Conservation (phyloP, 2,797 vertebrate species). For the Mus caroli region DNA sequence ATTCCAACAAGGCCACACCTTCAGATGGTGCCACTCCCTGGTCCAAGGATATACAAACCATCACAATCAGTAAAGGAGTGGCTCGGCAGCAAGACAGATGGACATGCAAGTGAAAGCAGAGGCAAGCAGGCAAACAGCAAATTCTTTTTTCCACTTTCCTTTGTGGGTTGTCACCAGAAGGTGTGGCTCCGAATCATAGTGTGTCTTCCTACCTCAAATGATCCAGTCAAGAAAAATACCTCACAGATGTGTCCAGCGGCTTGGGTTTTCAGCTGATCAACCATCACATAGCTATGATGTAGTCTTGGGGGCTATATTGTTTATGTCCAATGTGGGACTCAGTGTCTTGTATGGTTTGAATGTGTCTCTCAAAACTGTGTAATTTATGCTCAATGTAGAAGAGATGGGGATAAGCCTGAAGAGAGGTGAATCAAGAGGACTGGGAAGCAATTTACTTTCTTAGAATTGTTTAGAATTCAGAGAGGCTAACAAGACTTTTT, state of each 20-base stretch:
- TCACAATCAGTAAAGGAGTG: background rate
- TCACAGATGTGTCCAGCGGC: background rate
- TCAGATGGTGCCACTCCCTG: too few relatives aligned
- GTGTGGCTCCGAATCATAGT: background rate
- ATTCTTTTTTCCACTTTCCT: background rate
- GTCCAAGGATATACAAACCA: too few relatives aligned
- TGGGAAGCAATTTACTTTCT: background rate
- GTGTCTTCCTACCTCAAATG: background rate
- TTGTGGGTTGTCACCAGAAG: background rate
- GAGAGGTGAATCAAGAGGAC: background rate
- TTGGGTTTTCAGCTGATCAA: background rate
- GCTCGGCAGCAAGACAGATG: background rate
- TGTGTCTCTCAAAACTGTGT: background rate
- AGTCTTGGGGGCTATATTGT: rapidly evolving
- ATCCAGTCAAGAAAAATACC: background rate
- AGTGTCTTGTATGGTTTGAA: background rate
- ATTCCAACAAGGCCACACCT: too few relatives aligned
- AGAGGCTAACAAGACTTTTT: background rate
- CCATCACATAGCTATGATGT: background rate
- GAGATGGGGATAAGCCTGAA: too few relatives aligned
- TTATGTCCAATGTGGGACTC: background rate
- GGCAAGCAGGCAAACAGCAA: background rate
- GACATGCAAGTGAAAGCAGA: background rate
- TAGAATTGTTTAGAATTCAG: background rate
- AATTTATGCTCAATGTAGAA: background rate